These are phyloP conservation scores for Monochamus alternatus DNA, from an alignment of 2,888 invertebrate genomes.

Conservation along the genomic window DNA sequence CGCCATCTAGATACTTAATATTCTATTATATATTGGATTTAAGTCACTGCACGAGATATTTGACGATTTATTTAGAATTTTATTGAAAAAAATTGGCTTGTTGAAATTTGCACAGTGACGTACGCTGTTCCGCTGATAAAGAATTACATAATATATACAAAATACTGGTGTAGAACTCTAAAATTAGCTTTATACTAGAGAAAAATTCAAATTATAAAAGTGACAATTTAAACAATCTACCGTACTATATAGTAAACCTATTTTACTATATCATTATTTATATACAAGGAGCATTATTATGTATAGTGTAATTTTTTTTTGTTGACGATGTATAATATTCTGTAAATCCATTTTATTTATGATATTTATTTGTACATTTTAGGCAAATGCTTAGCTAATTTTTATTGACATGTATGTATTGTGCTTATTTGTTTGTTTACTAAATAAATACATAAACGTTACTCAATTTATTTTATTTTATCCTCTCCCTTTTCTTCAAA, in stretches of 20 bases:
- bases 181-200: conserved; percentile 33
- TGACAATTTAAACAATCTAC: conserved; percentile 24
- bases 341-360: conserved; percentile 51
- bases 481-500: not conserved
- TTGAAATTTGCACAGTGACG: not conserved
- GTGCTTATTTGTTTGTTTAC: conserved; percentile 32
- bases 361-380: conserved; percentile 60
- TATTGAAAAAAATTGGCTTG: too few species aligned
- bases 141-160: conserved; percentile 1
- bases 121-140: not conserved
- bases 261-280: conserved; percentile 30
- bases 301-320: conserved; percentile 45
- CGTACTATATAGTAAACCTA: conserved; percentile 28
- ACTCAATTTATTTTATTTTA: not conserved
- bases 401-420: conserved; percentile 51
- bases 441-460: conserved; percentile 26
- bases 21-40: too few species aligned
- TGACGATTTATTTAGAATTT: too few species aligned
- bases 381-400: conserved; percentile 49
- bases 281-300: conserved; percentile 32
- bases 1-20: too few species aligned
- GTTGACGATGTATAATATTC: conserved; percentile 46
- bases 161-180: conserved; percentile 3
- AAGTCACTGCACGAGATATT: too few species aligned
- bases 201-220: conserved; percentile 26